Base-by-base conservation (phyloP, 2,888 invertebrate genomes). In the Pemphredon lugubris region DNA sequence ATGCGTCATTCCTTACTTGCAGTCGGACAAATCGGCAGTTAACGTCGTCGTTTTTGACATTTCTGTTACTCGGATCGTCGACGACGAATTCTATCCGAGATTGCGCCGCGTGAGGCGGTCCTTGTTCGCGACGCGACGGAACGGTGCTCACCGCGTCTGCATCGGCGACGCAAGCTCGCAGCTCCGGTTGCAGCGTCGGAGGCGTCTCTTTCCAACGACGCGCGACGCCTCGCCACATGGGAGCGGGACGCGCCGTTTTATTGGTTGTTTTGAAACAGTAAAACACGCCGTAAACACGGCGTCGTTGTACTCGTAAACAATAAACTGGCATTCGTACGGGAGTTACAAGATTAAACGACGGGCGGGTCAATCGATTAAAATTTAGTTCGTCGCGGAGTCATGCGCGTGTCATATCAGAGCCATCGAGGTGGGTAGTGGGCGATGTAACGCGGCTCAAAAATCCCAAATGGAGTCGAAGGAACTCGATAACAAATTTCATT, bases 181-280 rank as follows among this genome's bases (percentile, higher is more conserved):
- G 23, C 44, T 64, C 65, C 42, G 72, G 82, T 80, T 71, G 77
- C 67, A 20, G 55, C 0, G 3, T 47, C 13, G 6, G 54, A 75
- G 79, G 77, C 68, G 69, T 37, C 13, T 5, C 40, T 54, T 18
- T 53, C 50, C 51, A 58, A 50, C 42, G 44, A 44, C 44, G 61
- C n/a, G n/a, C 20, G 45, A 23, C 45, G 30, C 53, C 50, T 13
- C 26, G 26, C 39, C 48, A 39, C 50, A 21, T 18, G 39, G 37
- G 26, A 54, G 26, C 58, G 53, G 63, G 32, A 64, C 59, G 63
- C 53, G 44, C 13, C 54, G 39, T 72, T 82, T 83, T 83, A 83
- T 79, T 79, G 75, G 64, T 73, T 80, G 72, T 82, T 82, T 83
- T 73, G 73, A 82, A 75, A 82, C 75, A 67, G 71, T 75, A 67